phyloP scores from a whole-genome alignment of 35 echinoderm and acorn worm genomes.

The Patiria miniata region DNA sequence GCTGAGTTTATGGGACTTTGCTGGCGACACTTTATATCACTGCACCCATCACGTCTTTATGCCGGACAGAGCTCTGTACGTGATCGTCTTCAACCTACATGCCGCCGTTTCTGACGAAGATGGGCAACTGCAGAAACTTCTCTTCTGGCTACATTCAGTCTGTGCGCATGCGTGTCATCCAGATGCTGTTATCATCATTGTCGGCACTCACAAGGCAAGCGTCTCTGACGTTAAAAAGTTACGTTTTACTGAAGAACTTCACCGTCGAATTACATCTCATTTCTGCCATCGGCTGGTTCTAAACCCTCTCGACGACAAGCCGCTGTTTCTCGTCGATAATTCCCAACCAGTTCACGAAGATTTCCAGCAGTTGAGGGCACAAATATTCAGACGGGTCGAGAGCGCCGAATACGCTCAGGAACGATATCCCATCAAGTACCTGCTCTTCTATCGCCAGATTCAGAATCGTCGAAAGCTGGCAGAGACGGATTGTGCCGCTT shows the following conservation, averaged over 20 bases:
- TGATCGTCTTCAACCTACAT: conserved; percentile 40
- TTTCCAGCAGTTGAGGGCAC: background rate
- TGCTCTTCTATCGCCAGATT: conserved; percentile 21
- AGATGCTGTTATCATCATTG: conserved; percentile 40
- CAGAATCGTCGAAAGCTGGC: background rate
- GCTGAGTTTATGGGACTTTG: conserved; percentile 53
- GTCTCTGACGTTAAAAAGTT: background rate
- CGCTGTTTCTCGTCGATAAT: conserved; percentile 37
- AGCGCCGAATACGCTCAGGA: background rate
- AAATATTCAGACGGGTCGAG: conserved; percentile 12
- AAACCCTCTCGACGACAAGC: background rate
- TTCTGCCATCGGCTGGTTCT: conserved; percentile 3
- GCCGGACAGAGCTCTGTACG: conserved; percentile 7
- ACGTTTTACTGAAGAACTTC: background rate
- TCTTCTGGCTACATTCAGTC: conserved; percentile 42
- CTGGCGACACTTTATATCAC: conserved; percentile 27
- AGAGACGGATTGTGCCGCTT: background rate
- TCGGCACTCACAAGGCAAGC: conserved; percentile 32
- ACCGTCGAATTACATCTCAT: background rate
- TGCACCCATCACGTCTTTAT: conserved; percentile 38
- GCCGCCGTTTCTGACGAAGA: conserved; percentile 9
- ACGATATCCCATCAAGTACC: conserved; percentile 37
- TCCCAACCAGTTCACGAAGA: background rate
- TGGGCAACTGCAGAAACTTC: conserved; percentile 1
- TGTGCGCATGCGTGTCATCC: background rate